phyloP scores from a whole-genome alignment of 92 coral and sea anemone genomes.

The Blastomussa wellsi region DNA sequence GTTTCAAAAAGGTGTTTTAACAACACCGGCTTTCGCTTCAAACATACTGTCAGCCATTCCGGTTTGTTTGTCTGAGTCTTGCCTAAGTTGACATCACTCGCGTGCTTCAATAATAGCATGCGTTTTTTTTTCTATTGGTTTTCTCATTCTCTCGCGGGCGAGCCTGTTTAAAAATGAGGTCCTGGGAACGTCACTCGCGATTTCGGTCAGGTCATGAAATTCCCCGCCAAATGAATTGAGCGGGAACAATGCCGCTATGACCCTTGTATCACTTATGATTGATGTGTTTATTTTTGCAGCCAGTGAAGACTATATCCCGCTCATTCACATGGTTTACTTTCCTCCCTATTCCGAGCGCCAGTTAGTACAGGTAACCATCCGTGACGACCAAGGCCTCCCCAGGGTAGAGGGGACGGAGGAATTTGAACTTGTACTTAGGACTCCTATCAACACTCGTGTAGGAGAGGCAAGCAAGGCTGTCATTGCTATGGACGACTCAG shows the following conservation, averaged over 20 bases:
- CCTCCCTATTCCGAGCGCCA: slow-evolving; percentile 71
- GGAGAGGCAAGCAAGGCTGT: slow-evolving; percentile 56
- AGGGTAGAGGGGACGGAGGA: slow-evolving; percentile 79
- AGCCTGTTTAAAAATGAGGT: not conserved
- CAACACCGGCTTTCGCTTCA: too few relatives aligned
- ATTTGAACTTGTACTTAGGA: slow-evolving; percentile 85
- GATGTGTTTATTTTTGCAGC: slow-evolving; percentile 55
- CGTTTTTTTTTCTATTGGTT: too few relatives aligned
- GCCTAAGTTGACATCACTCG: too few relatives aligned
- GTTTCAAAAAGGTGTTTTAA: too few relatives aligned
- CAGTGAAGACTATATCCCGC: slow-evolving; percentile 84
- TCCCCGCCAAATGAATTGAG: not conserved
- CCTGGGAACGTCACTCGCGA: not conserved
- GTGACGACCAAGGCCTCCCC: slow-evolving; percentile 94
- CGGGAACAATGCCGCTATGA: not conserved
- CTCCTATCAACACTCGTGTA: slow-evolving; percentile 82
- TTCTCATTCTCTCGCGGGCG: not conserved
- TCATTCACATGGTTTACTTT: slow-evolving; percentile 80
- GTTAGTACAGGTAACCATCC: slow-evolving; percentile 68
- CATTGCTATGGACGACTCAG: slow-evolving; percentile 75
- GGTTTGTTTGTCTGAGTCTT: too few relatives aligned
- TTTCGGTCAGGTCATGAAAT: not conserved
- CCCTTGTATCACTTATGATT: not conserved
- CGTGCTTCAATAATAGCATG: too few relatives aligned
- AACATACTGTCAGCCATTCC: too few relatives aligned